phyloP scores from a whole-genome alignment of 2,113 vertebrate genomes.

The Xenus cinereus region DNA sequence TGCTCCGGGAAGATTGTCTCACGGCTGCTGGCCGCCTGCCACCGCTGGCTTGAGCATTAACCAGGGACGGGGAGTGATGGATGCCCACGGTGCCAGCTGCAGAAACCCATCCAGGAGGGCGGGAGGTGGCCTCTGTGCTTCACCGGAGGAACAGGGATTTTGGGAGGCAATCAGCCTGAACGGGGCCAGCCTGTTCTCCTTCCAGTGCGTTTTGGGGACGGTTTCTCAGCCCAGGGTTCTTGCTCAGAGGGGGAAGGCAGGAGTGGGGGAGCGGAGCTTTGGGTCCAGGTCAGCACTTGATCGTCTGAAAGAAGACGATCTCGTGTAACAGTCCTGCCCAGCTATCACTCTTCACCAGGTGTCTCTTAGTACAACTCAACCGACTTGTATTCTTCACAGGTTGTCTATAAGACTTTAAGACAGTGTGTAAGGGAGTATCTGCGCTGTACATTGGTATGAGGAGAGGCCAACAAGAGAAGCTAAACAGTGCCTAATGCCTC shows the following conservation, averaged over 20 bases:
- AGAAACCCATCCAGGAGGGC: neutral
- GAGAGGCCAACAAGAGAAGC: neutral
- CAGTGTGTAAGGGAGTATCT: neutral
- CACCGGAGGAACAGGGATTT: rapidly evolving
- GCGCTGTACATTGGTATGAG: rapidly evolving
- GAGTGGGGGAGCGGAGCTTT: rapidly evolving
- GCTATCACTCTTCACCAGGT: rapidly evolving
- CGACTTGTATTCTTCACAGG: neutral
- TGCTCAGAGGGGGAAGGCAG: rapidly evolving
- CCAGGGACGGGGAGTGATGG: neutral
- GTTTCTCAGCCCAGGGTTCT: rapidly evolving
- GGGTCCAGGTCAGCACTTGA: neutral
- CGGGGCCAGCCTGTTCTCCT: rapidly evolving
- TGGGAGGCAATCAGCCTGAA: neutral
- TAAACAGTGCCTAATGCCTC: neutral
- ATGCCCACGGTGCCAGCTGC: neutral
- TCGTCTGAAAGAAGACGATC: neutral
- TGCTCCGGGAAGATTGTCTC: neutral
- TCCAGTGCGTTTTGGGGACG: rapidly evolving
- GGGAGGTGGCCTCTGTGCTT: neutral
- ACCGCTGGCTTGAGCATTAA: neutral
- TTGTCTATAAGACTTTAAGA: rapidly evolving
- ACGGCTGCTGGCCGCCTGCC: neutral
- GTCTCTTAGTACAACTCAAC: neutral
- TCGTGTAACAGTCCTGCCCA: neutral